Evolutionary conservation across 2,113 vertebrate genomes (phyloP).

Genomic region (Saccopteryx leptura): DNA sequence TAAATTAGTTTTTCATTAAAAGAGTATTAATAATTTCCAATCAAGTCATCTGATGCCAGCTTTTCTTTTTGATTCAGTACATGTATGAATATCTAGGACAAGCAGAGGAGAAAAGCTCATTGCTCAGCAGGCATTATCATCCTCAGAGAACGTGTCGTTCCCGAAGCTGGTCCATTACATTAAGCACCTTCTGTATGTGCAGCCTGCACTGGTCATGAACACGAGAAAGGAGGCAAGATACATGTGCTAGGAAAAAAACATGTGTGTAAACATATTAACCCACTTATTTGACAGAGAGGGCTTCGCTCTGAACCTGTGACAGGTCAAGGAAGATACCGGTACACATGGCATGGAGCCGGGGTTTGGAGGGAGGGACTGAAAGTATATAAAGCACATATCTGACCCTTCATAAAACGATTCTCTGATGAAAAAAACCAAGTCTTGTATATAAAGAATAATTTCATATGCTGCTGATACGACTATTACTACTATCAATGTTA

Average conservation of each 20-base stretch:
- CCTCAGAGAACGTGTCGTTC: not conserved
- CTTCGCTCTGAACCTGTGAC: not conserved
- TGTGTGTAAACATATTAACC: not conserved
- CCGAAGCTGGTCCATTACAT: not conserved
- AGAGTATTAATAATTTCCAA: constrained; percentile 53
- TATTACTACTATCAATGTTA: too few relatives aligned
- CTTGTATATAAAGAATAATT: not conserved
- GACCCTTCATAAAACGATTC: not conserved
- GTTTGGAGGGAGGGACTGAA: accelerated
- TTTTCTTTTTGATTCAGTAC: not conserved
- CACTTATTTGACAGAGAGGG: not conserved
- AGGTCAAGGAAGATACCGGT: not conserved
- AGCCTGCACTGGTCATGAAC: not conserved
- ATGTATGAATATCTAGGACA: not conserved
- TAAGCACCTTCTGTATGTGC: not conserved
- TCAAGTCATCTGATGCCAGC: not conserved
- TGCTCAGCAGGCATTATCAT: not conserved
- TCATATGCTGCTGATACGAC: not conserved
- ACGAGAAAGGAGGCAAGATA: not conserved
- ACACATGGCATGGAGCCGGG: accelerated
- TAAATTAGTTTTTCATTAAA: constrained; percentile 62
- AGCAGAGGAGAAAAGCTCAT: not conserved
- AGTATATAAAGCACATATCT: not conserved
- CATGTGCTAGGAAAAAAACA: not conserved
- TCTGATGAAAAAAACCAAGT: not conserved